Base-by-base conservation (phyloP, 1,140 invertebrate genomes). In the Caenorhabditis briggsae region DNA sequence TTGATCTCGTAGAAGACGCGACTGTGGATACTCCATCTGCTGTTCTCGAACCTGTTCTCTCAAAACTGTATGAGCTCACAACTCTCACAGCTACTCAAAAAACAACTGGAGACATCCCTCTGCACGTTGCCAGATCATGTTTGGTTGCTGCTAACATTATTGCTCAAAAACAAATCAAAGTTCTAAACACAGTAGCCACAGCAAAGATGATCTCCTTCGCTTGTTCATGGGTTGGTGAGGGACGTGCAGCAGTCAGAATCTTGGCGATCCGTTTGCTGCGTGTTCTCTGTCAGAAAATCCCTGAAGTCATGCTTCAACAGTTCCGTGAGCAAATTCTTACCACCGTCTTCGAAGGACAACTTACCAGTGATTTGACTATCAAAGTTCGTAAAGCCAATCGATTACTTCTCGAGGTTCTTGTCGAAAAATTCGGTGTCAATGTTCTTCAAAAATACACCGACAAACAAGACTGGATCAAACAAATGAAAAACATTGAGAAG, bases 121-220 rank as follows among this genome's bases (percentile, higher is more conserved):
- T 89, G 25, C 50, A 74, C 12, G 61, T 82, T n/a, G 84, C 86
- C 25, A 53, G 82, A n/a, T 74, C 83, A 1, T 41, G 59, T 53
- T 53, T 89, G 1, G 88, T 89, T n/a, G 88, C 88, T 43, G 48
- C 89, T 2, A 89, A 89, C 50, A 89, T 89, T 43, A 86, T 89
- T 43, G 59, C 85, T 41, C 88, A 89, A 58, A 89, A 89, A 82
- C 86, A 87, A 50, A 48, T 89, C 12, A 88, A 87, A 55, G 59
- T 88, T 3, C 86, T 88, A 11, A 88, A 89, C 41, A 84, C 88
- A 8, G 33, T 88, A 16, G 74, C 82, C 58, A 83, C 84, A 8
- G 84, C 87, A 2, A 86, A 78, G 20, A 65, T 89, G 33, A 82
- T 89, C 46, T 83, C 88, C 0, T 88, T 89, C 43, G 84, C 58